These are phyloP conservation scores for Prionchulus punctatus DNA, from an alignment of 2,888 invertebrate species.

Conservation along the genomic window DNA sequence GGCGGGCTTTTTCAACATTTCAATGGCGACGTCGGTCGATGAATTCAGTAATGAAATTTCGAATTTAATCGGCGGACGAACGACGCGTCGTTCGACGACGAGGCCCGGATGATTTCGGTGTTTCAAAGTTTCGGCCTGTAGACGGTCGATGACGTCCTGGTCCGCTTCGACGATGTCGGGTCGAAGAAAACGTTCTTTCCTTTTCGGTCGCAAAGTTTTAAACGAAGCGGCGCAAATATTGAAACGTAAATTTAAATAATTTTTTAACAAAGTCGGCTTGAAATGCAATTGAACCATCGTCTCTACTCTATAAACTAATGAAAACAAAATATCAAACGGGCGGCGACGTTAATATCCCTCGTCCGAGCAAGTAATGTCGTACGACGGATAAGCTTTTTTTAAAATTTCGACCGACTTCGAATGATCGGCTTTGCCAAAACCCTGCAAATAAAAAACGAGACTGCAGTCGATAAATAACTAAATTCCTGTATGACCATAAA, in stretches of 20 bases:
- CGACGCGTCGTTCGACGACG: not conserved
- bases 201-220: too few species aligned
- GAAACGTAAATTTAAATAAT: too few species aligned
- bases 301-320: too few species aligned
- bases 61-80: not conserved
- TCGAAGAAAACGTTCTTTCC: too few species aligned
- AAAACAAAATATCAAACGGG: too few species aligned
- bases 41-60: not conserved
- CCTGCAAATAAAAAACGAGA: conserved; percentile 24
- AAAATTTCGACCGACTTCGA: conserved; percentile 54
- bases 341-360: conserved; percentile 66
- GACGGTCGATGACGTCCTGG: not conserved
- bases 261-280: too few species aligned
- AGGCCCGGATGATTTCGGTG: not conserved
- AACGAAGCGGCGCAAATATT: too few species aligned
- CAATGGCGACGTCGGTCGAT: not conserved
- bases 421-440: conserved; percentile 80
- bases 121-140: not conserved
- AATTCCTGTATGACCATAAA: not conserved
- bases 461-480: conserved; percentile 8
- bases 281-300: too few species aligned
- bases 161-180: not conserved
- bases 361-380: conserved; percentile 60
- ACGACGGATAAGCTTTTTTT: conserved; percentile 54
- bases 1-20: not conserved